These are phyloP conservation scores for Sussaba pulchella DNA, from an alignment of 2,888 invertebrate genomes.

Conservation along the genomic window DNA sequence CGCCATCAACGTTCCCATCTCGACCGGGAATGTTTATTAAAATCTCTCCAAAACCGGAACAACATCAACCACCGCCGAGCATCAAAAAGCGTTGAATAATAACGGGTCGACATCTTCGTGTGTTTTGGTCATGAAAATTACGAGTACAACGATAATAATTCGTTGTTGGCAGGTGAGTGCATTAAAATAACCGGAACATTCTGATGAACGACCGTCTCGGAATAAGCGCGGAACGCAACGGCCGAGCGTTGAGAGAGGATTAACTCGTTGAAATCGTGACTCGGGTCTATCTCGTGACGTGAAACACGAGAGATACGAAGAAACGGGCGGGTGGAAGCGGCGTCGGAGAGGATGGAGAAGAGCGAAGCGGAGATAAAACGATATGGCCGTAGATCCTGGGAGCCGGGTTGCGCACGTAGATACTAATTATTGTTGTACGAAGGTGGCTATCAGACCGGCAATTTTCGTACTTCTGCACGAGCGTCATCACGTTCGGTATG, in stretches of 20 bases:
- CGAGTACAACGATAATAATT: conserved; percentile 22
- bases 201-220: too few relatives aligned
- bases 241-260: conserved; percentile 54
- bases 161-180: not conserved
- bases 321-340: not conserved
- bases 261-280: conserved; percentile 70
- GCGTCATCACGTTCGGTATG: conserved; percentile 9
- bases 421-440: conserved; percentile 67
- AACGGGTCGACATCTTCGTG: conserved; percentile 9
- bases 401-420: conserved; percentile 57
- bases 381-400: conserved; percentile 33
- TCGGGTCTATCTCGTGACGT: conserved; percentile 62
- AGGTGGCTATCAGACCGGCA: conserved; percentile 66
- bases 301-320: not conserved
- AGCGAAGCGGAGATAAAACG: conserved; percentile 27
- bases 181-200: conserved; percentile 43
- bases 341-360: not conserved
- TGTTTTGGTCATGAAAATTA: not conserved
- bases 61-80: not conserved
- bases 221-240: not conserved
- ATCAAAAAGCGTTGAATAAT: conserved; percentile 24
- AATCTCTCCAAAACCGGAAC: too few relatives aligned
- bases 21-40: too few relatives aligned
- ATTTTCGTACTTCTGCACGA: conserved; percentile 63
- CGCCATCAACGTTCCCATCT: too few relatives aligned